phyloP scores from a whole-genome alignment of 2,888 invertebrate genomes.

The Sesamia inferens region DNA sequence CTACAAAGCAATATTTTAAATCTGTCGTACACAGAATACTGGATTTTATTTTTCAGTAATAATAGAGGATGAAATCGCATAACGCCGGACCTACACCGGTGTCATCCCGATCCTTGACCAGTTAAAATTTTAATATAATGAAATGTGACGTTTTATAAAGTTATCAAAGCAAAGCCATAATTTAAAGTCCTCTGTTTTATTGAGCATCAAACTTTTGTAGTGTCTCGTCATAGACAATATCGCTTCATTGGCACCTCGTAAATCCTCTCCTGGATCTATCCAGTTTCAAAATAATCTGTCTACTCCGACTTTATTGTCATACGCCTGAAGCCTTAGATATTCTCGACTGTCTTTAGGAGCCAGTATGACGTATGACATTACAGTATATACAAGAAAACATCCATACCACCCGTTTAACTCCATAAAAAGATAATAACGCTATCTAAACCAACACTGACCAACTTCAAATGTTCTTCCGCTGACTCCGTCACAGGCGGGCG shows the following conservation, averaged over 20 bases:
- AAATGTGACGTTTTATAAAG: too few species aligned
- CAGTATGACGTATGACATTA: background rate
- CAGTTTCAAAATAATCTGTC: background rate
- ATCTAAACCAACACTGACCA: conserved; percentile 45
- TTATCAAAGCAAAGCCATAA: too few species aligned
- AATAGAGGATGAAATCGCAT: too few species aligned
- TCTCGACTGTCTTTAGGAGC: background rate
- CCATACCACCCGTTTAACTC: background rate
- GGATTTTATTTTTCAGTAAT: too few species aligned
- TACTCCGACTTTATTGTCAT: background rate
- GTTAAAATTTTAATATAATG: too few species aligned
- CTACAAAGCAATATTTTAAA: too few species aligned
- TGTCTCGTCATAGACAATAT: background rate
- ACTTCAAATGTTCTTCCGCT: conserved; percentile 37
- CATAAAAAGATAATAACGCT: conserved; percentile 41
- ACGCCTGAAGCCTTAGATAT: background rate
- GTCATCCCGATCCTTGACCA: too few species aligned
- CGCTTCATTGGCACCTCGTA: background rate
- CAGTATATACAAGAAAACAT: background rate
- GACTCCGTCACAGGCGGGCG: conserved; percentile 18
- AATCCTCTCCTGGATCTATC: background rate
- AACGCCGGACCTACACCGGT: too few species aligned
- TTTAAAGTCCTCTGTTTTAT: too few species aligned
- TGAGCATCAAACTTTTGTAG: too few species aligned
- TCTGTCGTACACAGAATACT: too few species aligned